phyloP scores from a whole-genome alignment of 2,113 vertebrate genomes.

The Alaudala cheleensis region DNA sequence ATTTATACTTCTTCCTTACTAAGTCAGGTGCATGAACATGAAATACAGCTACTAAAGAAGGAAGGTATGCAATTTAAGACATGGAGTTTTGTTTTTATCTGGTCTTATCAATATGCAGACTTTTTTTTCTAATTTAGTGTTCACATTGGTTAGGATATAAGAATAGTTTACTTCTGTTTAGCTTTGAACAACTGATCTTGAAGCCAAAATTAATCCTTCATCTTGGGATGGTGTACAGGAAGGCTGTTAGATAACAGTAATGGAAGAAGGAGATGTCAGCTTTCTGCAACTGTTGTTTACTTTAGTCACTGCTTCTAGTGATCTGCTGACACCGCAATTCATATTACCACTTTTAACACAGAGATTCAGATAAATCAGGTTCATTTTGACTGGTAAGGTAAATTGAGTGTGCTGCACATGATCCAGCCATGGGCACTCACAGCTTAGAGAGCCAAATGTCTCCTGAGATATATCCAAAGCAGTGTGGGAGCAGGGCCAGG shows the following conservation, averaged over 20 bases:
- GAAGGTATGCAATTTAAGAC: neutral
- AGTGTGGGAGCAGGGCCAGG: neutral
- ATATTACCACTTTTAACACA: neutral
- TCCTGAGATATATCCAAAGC: neutral
- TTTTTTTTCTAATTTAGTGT: neutral
- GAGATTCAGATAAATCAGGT: neutral
- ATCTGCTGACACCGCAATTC: neutral
- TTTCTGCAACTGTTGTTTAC: neutral
- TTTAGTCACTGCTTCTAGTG: neutral
- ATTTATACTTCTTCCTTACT: neutral
- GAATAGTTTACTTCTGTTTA: neutral
- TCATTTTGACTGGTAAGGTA: neutral
- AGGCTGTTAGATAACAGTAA: neutral
- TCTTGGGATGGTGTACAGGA: neutral
- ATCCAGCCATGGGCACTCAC: too few species aligned
- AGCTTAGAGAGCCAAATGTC: fast-evolving
- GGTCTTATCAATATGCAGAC: neutral
- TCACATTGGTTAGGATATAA: neutral
- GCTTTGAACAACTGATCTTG: neutral
- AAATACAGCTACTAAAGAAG: neutral
- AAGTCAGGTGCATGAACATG: neutral
- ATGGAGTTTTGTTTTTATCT: neutral
- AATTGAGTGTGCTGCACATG: neutral
- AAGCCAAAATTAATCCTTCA: neutral
- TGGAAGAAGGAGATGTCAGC: neutral